A percentile compares a stretch with the other conserved stretches of the same genome.
These are phyloP conservation scores for Hippolais icterina DNA, from an alignment of 2,113 vertebrate species.

Conservation along the genomic window DNA sequence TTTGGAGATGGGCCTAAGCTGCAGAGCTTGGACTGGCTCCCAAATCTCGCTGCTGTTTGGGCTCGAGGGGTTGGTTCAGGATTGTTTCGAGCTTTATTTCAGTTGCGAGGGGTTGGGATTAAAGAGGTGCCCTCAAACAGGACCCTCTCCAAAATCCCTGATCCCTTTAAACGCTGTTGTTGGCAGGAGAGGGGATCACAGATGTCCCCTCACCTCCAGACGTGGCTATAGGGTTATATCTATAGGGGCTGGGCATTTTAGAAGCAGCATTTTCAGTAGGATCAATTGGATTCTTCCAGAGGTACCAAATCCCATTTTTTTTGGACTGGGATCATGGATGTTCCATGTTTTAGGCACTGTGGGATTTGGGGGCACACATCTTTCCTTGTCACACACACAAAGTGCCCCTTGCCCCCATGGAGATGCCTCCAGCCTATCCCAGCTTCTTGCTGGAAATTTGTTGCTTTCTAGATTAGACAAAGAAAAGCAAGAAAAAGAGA, in stretches of 20 bases:
- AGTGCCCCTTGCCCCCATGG: fast-evolving
- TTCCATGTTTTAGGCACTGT: fast-evolving
- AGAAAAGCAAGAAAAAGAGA: neutral
- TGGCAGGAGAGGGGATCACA: fast-evolving
- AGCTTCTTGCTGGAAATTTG: neutral
- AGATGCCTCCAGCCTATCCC: neutral
- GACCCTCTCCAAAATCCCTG: neutral
- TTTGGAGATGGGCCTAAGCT: constrained; percentile 66
- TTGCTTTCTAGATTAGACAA: neutral
- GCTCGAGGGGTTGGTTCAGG: constrained; percentile 43
- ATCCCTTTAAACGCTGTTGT: neutral
- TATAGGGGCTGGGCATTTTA: neutral
- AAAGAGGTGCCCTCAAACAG: neutral
- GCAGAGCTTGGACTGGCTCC: constrained; percentile 52
- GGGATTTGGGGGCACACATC: neutral
- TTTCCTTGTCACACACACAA: fast-evolving
- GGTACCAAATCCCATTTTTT: fast-evolving
- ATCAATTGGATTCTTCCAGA: neutral
- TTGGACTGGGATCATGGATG: fast-evolving
- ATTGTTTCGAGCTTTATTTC: neutral
- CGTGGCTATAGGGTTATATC: fast-evolving
- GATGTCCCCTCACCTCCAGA: neutral
- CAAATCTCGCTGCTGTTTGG: constrained; percentile 53
- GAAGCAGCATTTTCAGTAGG: fast-evolving
- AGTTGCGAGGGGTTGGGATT: neutral